Base-by-base conservation (phyloP, 2,888 invertebrate species). In the Himalopsyche kuldschensis region DNA sequence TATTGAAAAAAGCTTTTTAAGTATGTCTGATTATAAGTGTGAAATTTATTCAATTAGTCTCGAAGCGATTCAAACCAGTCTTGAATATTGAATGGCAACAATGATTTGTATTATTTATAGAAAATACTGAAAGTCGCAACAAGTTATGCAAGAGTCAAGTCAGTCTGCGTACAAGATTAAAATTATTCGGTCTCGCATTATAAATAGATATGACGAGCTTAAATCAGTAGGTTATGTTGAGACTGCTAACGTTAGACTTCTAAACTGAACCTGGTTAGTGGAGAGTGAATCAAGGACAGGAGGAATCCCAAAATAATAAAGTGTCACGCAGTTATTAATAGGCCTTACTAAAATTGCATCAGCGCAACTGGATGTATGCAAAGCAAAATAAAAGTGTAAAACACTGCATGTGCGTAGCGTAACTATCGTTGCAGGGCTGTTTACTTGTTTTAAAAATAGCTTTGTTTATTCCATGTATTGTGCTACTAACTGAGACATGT, bases 261-360 rank as follows among this genome's bases (percentile, higher is more conserved):
- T 55, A 41, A 41, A 15, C 20, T 20, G 55, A 55, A 55, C 55
- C 48, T 55, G 55, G 24, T 24, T n/a, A 55, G 6, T 8, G 20
- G 55, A 4, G 20, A 55, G 35, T 35, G 46, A 27, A 75, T 80
- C 80, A 80, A 80, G 80, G 80, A 75, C 80, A 41, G 80, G 27
- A 17, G 35, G 35, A 75, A 31, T 24, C 35, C 80, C 69, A 27
- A 69, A 35, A 80, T 69, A 69, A 80, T 24, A 80, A 69, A 75
- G 69, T 69, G 80, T 80, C 80, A 80, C n/a, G 27, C 41, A 27
- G 41, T 27, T 80, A 80, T 80, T 80, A 69, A 80, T 41, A 80
- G 75, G n/a, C 17, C 41, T 32, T 32, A 55, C 32, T 31, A 41
- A 20, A 55, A 55, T 55, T 55, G 55, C 55, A 55, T 20, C 55